These are phyloP conservation scores for Equus quagga DNA, from an alignment of 2,113 vertebrate genomes.

Conservation along the genomic window DNA sequence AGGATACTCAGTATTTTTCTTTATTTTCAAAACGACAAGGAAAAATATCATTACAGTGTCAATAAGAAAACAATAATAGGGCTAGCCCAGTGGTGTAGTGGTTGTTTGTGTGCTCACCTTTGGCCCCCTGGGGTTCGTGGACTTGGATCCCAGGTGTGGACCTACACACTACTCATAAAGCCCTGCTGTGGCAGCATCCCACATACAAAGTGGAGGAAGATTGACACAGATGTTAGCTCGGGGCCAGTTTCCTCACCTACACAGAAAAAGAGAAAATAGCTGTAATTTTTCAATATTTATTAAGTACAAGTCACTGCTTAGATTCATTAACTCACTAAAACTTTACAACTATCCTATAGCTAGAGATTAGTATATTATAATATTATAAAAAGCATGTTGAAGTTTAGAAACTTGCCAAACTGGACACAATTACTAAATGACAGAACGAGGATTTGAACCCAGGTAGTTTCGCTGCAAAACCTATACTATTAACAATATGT, in stretches of 20 bases:
- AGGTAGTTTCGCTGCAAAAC: background rate
- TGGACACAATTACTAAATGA: background rate
- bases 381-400: background rate
- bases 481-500: background rate
- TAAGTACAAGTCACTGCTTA: background rate
- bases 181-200: too few species aligned
- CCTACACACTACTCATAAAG: too few species aligned
- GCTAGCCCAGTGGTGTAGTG: too few species aligned
- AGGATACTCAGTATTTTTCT: background rate
- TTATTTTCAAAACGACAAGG: background rate
- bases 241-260: too few species aligned
- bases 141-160: too few species aligned
- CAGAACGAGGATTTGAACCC: background rate
- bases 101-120: too few species aligned
- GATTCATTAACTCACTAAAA: background rate
- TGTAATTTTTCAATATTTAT: background rate
- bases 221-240: too few species aligned
- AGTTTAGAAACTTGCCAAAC: background rate
- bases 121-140: too few species aligned
- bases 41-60: background rate
- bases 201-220: too few species aligned
- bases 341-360: background rate
- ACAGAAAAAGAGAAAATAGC: background rate
- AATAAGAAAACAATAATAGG: background rate
- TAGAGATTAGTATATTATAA: background rate